Conservation (phyloP, 1,140 invertebrate species). For the Harpegnathos saltator region DNA sequence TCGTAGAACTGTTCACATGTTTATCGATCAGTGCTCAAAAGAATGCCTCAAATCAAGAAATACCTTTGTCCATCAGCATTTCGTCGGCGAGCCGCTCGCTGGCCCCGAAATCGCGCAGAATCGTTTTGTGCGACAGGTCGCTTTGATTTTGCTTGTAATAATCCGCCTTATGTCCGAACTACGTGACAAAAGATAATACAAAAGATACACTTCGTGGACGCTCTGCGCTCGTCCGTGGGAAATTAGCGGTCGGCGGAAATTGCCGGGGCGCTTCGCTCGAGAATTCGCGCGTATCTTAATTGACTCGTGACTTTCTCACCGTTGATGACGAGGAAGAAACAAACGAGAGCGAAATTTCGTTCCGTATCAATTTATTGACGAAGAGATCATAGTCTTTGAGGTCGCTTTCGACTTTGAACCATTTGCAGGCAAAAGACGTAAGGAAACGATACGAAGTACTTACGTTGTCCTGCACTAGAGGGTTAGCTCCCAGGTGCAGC, state of each 20-base stretch:
- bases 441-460: conserved; percentile 77
- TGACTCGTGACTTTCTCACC: no score
- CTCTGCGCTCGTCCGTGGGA: no score
- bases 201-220: no score
- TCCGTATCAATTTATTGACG: no score
- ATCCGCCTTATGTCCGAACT: conserved; percentile 92
- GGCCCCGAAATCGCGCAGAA: conserved; percentile 90
- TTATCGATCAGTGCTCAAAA: conserved; percentile 36
- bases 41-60: conserved; percentile 52
- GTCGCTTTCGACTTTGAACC: no score
- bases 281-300: no score
- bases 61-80: conserved; percentile 92
- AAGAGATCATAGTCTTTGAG: no score
- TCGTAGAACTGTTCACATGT: conserved; percentile 23
- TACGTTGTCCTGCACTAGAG: conserved; percentile 93
- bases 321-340: no score
- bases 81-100: conserved; percentile 88
- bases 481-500: conserved; percentile 93
- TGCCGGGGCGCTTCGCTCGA: no score
- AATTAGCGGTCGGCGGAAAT: no score
- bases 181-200: conserved; percentile 70
- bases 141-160: conserved; percentile 90
- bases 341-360: no score
- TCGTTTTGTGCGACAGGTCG: conserved; percentile 89
- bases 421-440: background rate